Conservation (phyloP, 2,797 vertebrate species). For the Okamejei kenojei region DNA sequence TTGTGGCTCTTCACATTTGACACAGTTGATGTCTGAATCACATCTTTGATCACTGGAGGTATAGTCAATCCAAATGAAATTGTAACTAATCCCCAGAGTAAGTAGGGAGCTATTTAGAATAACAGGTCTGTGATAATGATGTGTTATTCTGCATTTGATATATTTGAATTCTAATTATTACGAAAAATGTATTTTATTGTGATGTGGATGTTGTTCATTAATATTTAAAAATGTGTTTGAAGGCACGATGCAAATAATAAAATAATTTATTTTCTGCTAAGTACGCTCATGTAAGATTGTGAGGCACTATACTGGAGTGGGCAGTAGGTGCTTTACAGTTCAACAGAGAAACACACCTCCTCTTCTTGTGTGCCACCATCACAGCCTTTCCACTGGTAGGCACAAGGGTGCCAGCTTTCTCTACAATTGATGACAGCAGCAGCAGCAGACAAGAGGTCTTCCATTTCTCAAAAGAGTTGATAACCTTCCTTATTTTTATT, state of each 20-base stretch:
- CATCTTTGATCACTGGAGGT: neutral
- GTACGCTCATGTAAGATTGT: neutral
- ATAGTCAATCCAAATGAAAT: neutral
- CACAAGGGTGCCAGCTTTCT: too few relatives aligned
- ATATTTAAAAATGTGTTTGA: neutral
- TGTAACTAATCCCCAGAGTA: neutral
- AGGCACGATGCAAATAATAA: neutral
- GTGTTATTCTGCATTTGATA: neutral
- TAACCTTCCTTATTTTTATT: neutral
- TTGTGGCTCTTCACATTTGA: neutral
- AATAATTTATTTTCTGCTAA: neutral
- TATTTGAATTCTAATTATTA: neutral
- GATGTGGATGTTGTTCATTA: neutral
- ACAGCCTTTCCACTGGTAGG: too few relatives aligned
- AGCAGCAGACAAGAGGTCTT: too few relatives aligned
- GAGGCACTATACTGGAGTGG: neutral
- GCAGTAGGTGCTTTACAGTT: neutral
- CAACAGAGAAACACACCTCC: neutral
- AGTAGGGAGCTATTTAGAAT: neutral
- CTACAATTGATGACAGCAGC: too few relatives aligned
- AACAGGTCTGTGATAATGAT: neutral
- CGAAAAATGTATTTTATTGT: neutral
- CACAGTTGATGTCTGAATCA: neutral
- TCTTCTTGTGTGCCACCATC: neutral
- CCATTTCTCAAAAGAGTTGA: neutral